A percentile compares a stretch with the other conserved stretches of the same genome.
Evolutionary conservation across 2,888 invertebrate species (phyloP).

Genomic region (Scaptodrosophila latifasciaeformis): DNA sequence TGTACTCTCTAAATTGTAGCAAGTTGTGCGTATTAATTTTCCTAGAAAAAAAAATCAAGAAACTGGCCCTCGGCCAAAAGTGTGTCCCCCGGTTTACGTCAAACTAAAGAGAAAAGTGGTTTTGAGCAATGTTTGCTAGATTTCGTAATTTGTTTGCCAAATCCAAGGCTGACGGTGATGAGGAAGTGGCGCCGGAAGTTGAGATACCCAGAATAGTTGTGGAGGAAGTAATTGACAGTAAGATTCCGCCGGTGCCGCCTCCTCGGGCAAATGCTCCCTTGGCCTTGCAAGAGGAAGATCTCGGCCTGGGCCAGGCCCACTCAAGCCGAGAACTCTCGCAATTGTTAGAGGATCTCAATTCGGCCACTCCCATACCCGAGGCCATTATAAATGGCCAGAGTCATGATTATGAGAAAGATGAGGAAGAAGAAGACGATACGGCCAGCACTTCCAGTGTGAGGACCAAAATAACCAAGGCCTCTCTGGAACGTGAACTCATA

Average conservation of each 20-base stretch:
- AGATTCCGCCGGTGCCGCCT: too few relatives aligned
- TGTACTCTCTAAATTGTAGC: constrained; percentile 12
- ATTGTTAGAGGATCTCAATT: constrained; percentile 42
- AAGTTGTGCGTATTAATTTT: not conserved
- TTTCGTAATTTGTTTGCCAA: constrained; percentile 71
- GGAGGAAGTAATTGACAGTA: too few relatives aligned
- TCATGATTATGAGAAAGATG: constrained; percentile 25
- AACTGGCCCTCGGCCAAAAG: constrained; percentile 62
- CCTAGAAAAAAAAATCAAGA: too few relatives aligned
- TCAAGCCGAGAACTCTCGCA: constrained; percentile 40
- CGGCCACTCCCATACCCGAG: constrained; percentile 36
- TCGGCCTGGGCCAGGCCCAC: constrained; percentile 24
- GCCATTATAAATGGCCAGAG: too few relatives aligned
- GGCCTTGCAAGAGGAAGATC: constrained; percentile 51
- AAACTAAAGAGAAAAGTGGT: constrained; percentile 27
- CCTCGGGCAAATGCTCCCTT: constrained; percentile 32
- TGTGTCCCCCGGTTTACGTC: constrained; percentile 54
- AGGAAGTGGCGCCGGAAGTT: not conserved
- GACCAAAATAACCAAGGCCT: constrained; percentile 58
- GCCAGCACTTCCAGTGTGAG: constrained; percentile 52
- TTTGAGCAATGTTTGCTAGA: constrained; percentile 71
- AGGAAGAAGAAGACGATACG: constrained; percentile 47
- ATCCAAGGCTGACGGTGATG: constrained; percentile 39
- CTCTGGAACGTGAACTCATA: constrained; percentile 53
- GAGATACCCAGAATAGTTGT: not conserved